A percentile compares a stretch with the other conserved stretches of the same genome.
Conservation (phyloP, 2,888 invertebrate species). For the Griposia aprilina region DNA sequence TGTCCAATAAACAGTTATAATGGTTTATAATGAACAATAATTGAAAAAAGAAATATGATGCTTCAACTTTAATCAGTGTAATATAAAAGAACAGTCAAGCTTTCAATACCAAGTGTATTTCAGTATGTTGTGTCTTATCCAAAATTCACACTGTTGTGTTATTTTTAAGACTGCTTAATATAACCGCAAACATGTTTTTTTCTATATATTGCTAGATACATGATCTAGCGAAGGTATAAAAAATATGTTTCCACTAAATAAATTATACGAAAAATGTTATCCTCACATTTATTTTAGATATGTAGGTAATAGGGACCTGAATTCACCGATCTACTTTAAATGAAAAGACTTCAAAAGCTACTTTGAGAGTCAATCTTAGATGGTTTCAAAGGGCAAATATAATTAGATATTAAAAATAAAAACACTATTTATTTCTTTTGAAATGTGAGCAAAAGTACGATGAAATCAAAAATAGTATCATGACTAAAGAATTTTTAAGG, state of each 20-base stretch:
- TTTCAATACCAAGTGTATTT: too few species aligned
- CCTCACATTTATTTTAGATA: not conserved
- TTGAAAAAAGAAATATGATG: too few species aligned
- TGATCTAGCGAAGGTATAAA: too few species aligned
- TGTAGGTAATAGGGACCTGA: not conserved
- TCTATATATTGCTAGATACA: too few species aligned
- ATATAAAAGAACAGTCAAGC: too few species aligned
- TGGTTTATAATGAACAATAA: too few species aligned
- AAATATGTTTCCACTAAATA: not conserved
- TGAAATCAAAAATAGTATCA: not conserved
- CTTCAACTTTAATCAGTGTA: not conserved
- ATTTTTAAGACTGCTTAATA: not conserved
- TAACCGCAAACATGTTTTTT: too few species aligned
- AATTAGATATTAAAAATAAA: not conserved
- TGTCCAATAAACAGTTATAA: too few species aligned
- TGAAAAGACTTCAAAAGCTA: conserved; percentile 7
- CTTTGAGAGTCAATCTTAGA: not conserved
- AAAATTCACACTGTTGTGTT: not conserved
- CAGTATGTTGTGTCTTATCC: too few species aligned
- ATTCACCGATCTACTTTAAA: not conserved
- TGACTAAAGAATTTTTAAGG: not conserved
- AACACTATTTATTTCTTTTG: not conserved
- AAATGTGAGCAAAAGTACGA: not conserved
- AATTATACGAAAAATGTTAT: not conserved
- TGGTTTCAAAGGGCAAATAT: not conserved